Evolutionary conservation across 2,113 vertebrate species (phyloP), one percentile per base, ranked within the genome.

Genomic region (Centropristis striata): DNA sequence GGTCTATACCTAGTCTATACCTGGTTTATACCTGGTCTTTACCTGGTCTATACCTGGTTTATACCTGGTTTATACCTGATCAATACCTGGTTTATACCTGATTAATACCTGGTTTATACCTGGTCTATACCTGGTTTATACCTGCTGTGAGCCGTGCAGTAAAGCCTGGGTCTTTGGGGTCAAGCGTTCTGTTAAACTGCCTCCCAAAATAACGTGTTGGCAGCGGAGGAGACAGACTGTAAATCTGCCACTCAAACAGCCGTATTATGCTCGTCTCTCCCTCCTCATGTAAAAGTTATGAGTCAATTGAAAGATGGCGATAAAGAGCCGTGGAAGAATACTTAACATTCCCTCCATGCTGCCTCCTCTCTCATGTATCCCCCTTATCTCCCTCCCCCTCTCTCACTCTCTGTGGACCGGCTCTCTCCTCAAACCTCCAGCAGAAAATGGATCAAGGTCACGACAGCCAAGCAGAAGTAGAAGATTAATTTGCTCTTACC

Each of bases 401-500:
- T 51, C 61, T 55, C 55, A 21, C 53, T 41, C 58, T 42, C 65
- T 53, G 11, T 13, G 41, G 32, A 32, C 32, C n/a, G n/a, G n/a
- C n/a, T n/a, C n/a, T 85, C 84, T 80, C 65, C 57, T 49, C 63
- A 72, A 64, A 74, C 67, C 57, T 75, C 76, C 66, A 53, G 51
- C 76, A 81, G 51, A 60, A 89, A 88, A 78, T 78, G 50, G 78
- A 92, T 78, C 71, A 93, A 93, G 90, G 89, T 91, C 84, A 85
- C 71, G 78, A 87, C 75, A 78, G 78, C 75, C 54, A 55, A 72
- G 74, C 50, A 80, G 71, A 71, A 86, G 80, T 20, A 90, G 85
- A 88, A 93, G 87, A 92, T 93, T 75, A 85, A 93, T 92, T 84
- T 86, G 83, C 80, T 93, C 93, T 93, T 93, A 94, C 93, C 92